Evolutionary conservation across 2,797 vertebrate species (phyloP).

Genomic region (Psittacula echo): DNA sequence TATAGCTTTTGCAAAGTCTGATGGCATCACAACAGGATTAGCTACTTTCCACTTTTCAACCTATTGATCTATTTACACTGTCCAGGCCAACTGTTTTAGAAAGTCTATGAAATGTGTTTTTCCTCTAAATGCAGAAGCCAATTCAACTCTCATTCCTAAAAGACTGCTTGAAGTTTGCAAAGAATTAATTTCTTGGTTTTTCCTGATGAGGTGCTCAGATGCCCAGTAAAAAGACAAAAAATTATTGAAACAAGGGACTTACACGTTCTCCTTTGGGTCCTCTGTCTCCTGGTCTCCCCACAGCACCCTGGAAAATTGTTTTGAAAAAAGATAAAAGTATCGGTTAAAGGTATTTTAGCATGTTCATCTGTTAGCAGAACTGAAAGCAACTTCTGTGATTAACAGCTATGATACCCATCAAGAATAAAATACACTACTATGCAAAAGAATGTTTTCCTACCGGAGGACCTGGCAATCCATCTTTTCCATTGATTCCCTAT

Average conservation of each 20-base stretch:
- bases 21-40: background rate
- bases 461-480: slow-evolving; percentile 93
- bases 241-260: slow-evolving; percentile 58
- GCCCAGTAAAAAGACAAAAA: background rate
- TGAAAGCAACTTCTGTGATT: background rate
- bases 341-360: background rate
- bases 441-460: slow-evolving; percentile 75
- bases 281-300: slow-evolving; percentile 91
- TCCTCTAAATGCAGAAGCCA: background rate
- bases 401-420: background rate
- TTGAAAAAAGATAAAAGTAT: background rate
- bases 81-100: background rate
- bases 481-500: slow-evolving; percentile 93
- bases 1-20: background rate
- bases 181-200: background rate
- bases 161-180: background rate
- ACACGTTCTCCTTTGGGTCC: slow-evolving; percentile 98
- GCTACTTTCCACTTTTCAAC: background rate
- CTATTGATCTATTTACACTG: background rate
- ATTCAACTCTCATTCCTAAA: background rate
- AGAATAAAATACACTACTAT: background rate
- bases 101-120: background rate
- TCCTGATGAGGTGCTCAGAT: background rate
- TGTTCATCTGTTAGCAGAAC: background rate
- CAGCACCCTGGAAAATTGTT: slow-evolving; percentile 82